Evolutionary conservation across 2,113 vertebrate genomes (phyloP).

Genomic region (Oncorhynchus masou): DNA sequence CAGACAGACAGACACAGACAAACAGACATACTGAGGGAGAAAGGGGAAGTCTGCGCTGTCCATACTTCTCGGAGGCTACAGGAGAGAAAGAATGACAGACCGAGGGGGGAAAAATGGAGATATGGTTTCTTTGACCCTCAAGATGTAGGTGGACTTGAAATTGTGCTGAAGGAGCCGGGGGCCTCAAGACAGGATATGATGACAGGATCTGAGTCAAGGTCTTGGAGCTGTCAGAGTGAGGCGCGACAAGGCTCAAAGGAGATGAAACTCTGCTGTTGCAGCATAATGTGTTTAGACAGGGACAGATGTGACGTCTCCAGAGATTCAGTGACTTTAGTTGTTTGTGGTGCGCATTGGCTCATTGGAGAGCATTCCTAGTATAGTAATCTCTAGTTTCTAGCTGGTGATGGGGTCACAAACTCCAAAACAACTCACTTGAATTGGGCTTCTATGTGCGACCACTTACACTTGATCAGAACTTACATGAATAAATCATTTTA

Average conservation of each 20-base stretch:
- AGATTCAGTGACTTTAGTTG: constrained; percentile 43
- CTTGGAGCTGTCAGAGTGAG: constrained; percentile 24
- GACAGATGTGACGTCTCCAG: constrained; percentile 50
- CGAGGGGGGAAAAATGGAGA: not conserved
- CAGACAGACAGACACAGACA: not conserved
- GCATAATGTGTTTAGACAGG: constrained; percentile 52
- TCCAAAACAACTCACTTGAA: too few relatives aligned
- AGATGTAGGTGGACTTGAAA: not conserved
- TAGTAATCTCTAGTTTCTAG: not conserved
- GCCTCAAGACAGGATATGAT: constrained; percentile 35
- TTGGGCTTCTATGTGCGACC: too few relatives aligned
- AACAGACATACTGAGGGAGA: too few relatives aligned
- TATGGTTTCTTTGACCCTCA: constrained; percentile 12
- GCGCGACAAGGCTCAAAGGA: constrained; percentile 29
- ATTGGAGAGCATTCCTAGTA: constrained; percentile 5
- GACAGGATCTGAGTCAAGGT: constrained; percentile 25
- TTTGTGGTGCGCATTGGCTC: not conserved
- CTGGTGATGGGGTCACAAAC: too few relatives aligned
- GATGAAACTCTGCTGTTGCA: constrained; percentile 29
- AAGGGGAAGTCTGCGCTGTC: too few relatives aligned
- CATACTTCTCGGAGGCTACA: too few relatives aligned
- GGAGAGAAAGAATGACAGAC: not conserved
- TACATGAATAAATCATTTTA: too few relatives aligned
- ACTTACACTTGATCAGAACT: too few relatives aligned
- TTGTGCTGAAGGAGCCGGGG: not conserved